A percentile compares a stretch with the other conserved stretches of the same genome.
These are phyloP conservation scores for Kryphioiulus occultus DNA, from an alignment of 2,888 invertebrate species.

Conservation along the genomic window DNA sequence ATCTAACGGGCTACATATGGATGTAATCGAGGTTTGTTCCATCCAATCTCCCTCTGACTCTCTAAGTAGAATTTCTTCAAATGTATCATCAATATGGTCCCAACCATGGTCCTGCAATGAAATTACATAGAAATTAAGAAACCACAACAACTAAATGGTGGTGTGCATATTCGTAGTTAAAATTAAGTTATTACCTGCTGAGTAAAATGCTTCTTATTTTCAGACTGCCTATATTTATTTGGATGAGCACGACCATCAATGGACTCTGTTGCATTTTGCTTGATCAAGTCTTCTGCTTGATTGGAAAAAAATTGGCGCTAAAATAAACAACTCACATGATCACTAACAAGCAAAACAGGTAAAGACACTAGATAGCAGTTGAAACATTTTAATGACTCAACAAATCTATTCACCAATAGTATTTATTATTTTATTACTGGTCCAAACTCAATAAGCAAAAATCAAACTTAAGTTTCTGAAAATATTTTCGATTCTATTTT, in stretches of 20 bases:
- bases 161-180: background rate
- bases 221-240: background rate
- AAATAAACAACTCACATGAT: background rate
- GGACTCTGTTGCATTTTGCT: background rate
- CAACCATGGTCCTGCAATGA: background rate
- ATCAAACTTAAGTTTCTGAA: too few species aligned
- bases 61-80: background rate
- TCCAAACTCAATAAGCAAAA: too few species aligned
- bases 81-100: background rate
- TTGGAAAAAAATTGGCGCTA: background rate
- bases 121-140: background rate
- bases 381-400: too few species aligned
- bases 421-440: too few species aligned
- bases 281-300: background rate
- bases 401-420: too few species aligned
- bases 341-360: background rate
- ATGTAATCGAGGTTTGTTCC: background rate
- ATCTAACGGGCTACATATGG: background rate
- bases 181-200: background rate
- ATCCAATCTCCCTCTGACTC: background rate
- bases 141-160: too few species aligned
- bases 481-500: too few species aligned
- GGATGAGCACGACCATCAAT: background rate
- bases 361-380: too few species aligned
- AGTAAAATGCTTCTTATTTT: background rate